These are phyloP conservation scores for Oryctes rhinoceros DNA, from an alignment of 1,140 invertebrate genomes.

Conservation along the genomic window DNA sequence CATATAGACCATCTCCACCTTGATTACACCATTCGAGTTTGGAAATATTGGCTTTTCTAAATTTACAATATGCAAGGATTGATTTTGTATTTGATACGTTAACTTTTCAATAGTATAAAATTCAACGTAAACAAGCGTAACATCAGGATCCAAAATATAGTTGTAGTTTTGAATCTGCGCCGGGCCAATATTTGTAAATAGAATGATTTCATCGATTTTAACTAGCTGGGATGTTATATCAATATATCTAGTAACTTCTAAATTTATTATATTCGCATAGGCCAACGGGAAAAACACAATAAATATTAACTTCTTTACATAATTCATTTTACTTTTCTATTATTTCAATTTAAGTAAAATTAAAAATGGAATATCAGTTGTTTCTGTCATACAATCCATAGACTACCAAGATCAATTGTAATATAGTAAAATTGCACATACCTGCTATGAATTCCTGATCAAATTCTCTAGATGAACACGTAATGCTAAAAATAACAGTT, in stretches of 20 bases:
- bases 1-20: constrained; percentile 13
- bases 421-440: constrained; percentile 24
- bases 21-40: not conserved
- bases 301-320: constrained; percentile 26
- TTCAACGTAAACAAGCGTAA: not conserved
- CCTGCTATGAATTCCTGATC: constrained; percentile 38
- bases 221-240: constrained; percentile 9
- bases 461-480: constrained; percentile 61
- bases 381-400: not conserved
- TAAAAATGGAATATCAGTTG: not conserved
- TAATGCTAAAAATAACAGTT: constrained; percentile 68
- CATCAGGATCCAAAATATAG: constrained; percentile 25
- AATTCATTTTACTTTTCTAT: not conserved
- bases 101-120: constrained; percentile 17
- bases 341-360: not conserved
- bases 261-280: constrained; percentile 25
- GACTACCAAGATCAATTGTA: not conserved
- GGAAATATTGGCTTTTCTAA: constrained; percentile 16
- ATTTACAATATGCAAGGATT: constrained; percentile 25
- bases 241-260: constrained; percentile 8
- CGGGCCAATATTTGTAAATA: constrained; percentile 7
- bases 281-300: not conserved
- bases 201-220: not conserved
- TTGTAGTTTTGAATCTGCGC: constrained; percentile 10
- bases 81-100: constrained; percentile 7